Percentiles rank a stretch among this genome's conserved stretches.
These are phyloP conservation scores for Austrolebias charrua DNA, from an alignment of 2,797 vertebrate genomes.

Conservation along the genomic window DNA sequence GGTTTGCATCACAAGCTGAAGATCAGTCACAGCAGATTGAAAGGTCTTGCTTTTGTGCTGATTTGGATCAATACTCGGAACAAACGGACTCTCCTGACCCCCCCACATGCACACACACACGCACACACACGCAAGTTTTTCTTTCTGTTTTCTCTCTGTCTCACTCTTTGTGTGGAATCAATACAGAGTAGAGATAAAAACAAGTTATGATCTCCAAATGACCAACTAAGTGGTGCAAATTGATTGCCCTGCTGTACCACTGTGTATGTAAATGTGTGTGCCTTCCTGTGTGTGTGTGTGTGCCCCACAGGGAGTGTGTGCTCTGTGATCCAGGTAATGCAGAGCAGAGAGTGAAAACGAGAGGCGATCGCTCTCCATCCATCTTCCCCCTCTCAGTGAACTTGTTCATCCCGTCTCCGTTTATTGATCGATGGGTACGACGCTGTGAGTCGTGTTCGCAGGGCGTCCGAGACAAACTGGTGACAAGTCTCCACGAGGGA, in stretches of 20 bases:
- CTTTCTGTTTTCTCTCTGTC: conserved; percentile 9
- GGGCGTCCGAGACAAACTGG: conserved; percentile 45
- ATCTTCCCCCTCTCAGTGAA: conserved; percentile 58
- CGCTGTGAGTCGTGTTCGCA: conserved; percentile 58
- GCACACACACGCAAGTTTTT: no score
- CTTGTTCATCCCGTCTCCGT: conserved; percentile 39
- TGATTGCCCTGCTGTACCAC: conserved; percentile 49
- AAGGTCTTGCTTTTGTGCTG: background rate
- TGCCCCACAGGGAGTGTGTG: conserved; percentile 67
- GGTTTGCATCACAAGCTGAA: no score
- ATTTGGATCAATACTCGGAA: background rate
- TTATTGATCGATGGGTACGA: conserved; percentile 72
- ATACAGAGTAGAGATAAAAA: conserved; percentile 52
- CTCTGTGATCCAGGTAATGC: conserved; percentile 81
- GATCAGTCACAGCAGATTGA: no score
- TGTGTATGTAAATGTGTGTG: conserved; percentile 42
- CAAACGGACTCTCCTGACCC: background rate
- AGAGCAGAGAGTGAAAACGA: conserved; percentile 61
- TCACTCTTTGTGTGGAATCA: conserved; percentile 32
- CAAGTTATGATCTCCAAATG: conserved; percentile 56
- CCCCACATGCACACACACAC: no score
- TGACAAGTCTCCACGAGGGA: conserved; percentile 57
- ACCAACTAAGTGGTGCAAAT: conserved; percentile 63
- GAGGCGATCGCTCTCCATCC: conserved; percentile 60
- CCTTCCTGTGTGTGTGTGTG: conserved; percentile 26